These are phyloP conservation scores for Sitta europaea DNA, from an alignment of 2,113 vertebrate species.

Conservation along the genomic window DNA sequence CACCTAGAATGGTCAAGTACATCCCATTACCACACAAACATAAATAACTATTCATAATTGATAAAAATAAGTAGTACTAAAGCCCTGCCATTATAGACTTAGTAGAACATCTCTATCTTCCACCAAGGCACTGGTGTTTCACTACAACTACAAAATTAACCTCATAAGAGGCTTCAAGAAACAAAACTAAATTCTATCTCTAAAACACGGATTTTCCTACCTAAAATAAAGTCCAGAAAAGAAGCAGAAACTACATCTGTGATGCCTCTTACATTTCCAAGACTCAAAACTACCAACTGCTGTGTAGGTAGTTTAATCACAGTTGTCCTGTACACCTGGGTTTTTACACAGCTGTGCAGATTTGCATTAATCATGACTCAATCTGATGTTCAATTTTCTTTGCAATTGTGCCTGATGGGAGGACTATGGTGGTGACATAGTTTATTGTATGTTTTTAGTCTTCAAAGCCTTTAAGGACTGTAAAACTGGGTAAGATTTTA, in stretches of 20 bases:
- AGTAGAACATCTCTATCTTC: neutral
- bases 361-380: neutral
- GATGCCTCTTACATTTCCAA: neutral
- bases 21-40: neutral
- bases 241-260: neutral
- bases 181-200: neutral
- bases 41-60: neutral
- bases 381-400: neutral
- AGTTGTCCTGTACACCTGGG: neutral
- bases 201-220: neutral
- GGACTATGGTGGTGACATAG: neutral
- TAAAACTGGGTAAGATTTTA: neutral
- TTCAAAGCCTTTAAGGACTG: neutral
- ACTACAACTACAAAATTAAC: neutral
- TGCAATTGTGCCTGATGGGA: neutral
- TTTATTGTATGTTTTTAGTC: neutral
- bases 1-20: neutral
- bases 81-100: neutral
- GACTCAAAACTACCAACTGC: neutral
- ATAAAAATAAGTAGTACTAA: neutral
- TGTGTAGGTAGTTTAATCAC: neutral
- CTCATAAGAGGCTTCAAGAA: neutral
- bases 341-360: neutral
- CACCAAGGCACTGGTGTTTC: neutral
- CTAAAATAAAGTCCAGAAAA: neutral